Evolutionary conservation across 1,140 invertebrate genomes (phyloP), one percentile per base, ranked within the genome.

Genomic region (Drosophila nigromelanica): DNA sequence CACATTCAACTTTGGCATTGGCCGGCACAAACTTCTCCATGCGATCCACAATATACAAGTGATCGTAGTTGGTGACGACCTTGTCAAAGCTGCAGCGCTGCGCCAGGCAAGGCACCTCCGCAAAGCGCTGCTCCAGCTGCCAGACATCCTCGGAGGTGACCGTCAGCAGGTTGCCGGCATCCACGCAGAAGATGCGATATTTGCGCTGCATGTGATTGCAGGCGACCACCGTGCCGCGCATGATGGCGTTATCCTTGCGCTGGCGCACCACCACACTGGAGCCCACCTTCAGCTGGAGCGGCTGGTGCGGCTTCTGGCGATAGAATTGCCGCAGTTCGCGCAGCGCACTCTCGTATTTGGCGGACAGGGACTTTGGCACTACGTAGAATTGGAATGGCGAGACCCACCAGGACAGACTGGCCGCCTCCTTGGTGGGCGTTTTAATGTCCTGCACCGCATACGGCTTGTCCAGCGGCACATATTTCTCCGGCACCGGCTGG

Each of bases 81-180:
- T 94, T 93, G 12, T 93, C 89, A 15, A 97, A 90, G 0, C 93
- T 92, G 89, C 96, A 97, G 15, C 93, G 92, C 4, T 96, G 92
- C 0, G 95, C 95, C 92, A 96, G 94, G 52, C 93, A 94, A 0
- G 96, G 95, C 8, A 96, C 71, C n/a, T 93, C 91, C 79, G 95
- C 93, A 27, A 95, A 94, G 68, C 94, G 93, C 27, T 92, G 93
- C 56, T 96, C 94, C 21, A 96, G 92, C 14, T 94, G 93, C 93
- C 94, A 96, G 1, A 97, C 93, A 77, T 95, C 94, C 55, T 91
- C 92, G 0, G 91, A 89, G 35, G 93, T 92, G 0, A 96, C 94
- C 0, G 93, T 89, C 27, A 93, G 93, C 27, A 92, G 92, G 83
- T 97, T 97, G 33, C 96, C 96, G 78, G 95, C 96, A 92, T 97